Evolutionary conservation across 1,140 invertebrate species (phyloP).

Genomic region (Dendrolimus kikuchii): DNA sequence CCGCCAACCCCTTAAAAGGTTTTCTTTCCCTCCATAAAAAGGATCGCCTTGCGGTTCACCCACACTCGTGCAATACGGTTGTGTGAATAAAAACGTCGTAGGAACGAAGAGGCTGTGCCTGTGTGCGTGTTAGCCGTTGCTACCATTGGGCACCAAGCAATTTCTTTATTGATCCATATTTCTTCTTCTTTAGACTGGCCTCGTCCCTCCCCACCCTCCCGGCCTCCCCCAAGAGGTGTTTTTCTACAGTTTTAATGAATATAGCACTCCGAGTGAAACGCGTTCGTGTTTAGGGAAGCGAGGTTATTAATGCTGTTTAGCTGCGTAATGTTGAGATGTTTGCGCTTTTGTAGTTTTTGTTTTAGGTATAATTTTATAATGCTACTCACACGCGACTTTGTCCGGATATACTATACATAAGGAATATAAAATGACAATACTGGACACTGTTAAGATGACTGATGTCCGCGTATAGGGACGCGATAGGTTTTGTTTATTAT

Average conservation of each 20-base stretch:
- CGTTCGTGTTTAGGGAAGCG: constrained; percentile 36
- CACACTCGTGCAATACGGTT: background rate
- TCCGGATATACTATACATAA: too few species aligned
- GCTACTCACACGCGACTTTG: too few species aligned
- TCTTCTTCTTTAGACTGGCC: constrained; percentile 70
- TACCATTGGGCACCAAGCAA: constrained; percentile 66
- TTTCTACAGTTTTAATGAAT: constrained; percentile 69
- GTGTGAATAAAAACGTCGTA: constrained; percentile 11
- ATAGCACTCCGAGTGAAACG: constrained; percentile 47
- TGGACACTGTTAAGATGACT: too few species aligned
- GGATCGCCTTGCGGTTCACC: constrained; percentile 31
- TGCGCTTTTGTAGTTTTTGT: background rate
- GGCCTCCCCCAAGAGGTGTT: constrained; percentile 42
- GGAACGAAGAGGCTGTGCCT: constrained; percentile 15
- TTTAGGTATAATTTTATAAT: too few species aligned
- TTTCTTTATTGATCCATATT: constrained; percentile 73
- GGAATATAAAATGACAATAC: too few species aligned
- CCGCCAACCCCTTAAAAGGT: constrained; percentile 1
- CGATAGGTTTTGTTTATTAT: too few species aligned
- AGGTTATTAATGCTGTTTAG: constrained; percentile 68
- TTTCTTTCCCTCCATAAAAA: constrained; percentile 11
- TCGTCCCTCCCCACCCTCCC: constrained; percentile 14
- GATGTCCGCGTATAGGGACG: too few species aligned
- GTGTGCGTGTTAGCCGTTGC: constrained; percentile 62
- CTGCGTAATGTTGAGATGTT: constrained; percentile 49